Evolutionary conservation across 2,888 invertebrate genomes (phyloP), one percentile per base, ranked within the genome.

Genomic region (Ashinkailepas kermadecensis): DNA sequence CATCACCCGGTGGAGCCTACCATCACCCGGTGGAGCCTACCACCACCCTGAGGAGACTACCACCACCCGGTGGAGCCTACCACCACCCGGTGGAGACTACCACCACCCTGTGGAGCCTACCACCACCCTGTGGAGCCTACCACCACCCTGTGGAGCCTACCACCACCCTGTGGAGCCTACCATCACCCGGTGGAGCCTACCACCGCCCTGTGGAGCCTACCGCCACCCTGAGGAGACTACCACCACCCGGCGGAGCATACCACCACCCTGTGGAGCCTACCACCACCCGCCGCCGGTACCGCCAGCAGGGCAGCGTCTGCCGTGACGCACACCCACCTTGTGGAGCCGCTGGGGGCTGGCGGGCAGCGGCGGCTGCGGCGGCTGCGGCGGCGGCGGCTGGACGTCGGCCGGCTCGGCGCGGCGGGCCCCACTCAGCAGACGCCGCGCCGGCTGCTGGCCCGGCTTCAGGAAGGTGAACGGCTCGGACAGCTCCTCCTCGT

Each of bases 181-280:
- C 88, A 88, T 39, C 89, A 88, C 25, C 88, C 85, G 59, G 89
- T 86, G 80, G 88, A 89, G 2, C 89, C 90, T n/a, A 89, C 86
- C n/a, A 88, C 87, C 83, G 89, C 88, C 84, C 88, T 84, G 85
- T 90, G 89, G 23, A 88, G 86, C 84, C 89, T 88, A 23, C 87
- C 86, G 59, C 87, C 87, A 81, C 89, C 85, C 80, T 86, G 87
- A 15, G 89, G 88, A 54, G 88, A 84, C 80, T 87, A 86, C 81
- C 87, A 87, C 64, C 88, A 86, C 58, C 89, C 85, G 6, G 88
- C 87, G 84, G 88, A 88, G 85, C 88, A 89, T 25, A 88, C 87
- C 64, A 88, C 85, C 21, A 89, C 87, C 4, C 39, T 1, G 39
- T 4, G 39, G 39, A 39, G 39, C 39, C 39, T 39, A 39, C 39